Percentiles rank a stretch among this genome's conserved stretches.
These are phyloP conservation scores for Thunnus thynnus DNA, from an alignment of 2,113 vertebrate species.

Conservation along the genomic window DNA sequence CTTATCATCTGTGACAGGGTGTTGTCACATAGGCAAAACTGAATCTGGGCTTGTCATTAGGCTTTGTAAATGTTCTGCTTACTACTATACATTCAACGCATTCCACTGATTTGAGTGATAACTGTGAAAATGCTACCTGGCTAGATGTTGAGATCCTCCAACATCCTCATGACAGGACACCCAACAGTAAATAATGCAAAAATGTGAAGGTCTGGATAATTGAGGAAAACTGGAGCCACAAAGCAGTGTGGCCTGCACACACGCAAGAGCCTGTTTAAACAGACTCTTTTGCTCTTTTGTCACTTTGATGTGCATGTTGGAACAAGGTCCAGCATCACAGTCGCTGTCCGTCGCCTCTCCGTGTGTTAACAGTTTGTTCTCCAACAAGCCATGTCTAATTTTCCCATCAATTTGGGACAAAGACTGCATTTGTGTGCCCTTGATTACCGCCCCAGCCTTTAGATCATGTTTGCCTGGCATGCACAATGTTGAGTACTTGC, in stretches of 20 bases:
- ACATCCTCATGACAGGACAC: neutral
- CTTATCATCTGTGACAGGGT: constrained; percentile 49
- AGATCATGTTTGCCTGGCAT: constrained; percentile 42
- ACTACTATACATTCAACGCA: constrained; percentile 4
- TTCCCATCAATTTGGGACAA: constrained; percentile 14
- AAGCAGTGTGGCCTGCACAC: neutral
- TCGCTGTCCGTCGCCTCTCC: neutral
- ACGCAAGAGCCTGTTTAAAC: neutral
- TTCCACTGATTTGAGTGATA: constrained; percentile 37
- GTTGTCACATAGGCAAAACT: constrained; percentile 35
- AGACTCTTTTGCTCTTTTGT: constrained; percentile 7
- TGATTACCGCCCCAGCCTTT: constrained; percentile 1
- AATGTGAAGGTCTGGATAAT: constrained; percentile 5
- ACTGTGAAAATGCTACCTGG: constrained; percentile 35
- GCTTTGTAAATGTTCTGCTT: neutral
- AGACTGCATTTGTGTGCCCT: constrained; percentile 9
- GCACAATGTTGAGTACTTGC: constrained; percentile 23
- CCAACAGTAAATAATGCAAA: constrained; percentile 1
- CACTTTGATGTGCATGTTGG: neutral
- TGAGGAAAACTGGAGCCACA: neutral
- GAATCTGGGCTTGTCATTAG: constrained; percentile 28
- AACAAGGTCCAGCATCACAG: neutral
- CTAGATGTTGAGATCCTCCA: neutral
- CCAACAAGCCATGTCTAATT: constrained; percentile 14
- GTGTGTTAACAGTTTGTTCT: constrained; percentile 23